Base-by-base conservation (phyloP, 2,888 invertebrate genomes). In the Tholera decimalis region DNA sequence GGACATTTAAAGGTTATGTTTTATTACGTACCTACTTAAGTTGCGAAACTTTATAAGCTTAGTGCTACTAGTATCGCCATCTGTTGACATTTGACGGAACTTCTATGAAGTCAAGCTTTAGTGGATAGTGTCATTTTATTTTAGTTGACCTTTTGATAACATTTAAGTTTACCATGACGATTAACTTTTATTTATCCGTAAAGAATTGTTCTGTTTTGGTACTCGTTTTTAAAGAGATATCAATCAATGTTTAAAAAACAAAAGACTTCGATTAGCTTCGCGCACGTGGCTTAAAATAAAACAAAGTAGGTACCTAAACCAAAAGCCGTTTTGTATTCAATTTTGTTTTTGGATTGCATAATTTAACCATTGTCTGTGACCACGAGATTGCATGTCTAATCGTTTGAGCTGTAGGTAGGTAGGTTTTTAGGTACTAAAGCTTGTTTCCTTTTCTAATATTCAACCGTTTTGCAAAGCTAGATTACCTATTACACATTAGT, bases 61-160 rank as follows among this genome's bases (percentile, higher is more conserved):
- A 20, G 2, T 15, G 22, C 22, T 9, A 9, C 60, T 1, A 50
- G 58, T 66, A 67, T 24, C 83, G 76, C 83, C 81, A 83, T 78
- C 81, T 81, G 18, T 69, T 65, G 20, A 1, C 11, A 11, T 15
- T 22, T 22, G 13, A 3, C 22, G 5, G 66, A 68, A 82, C 60
- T 68, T 44, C 4, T 55, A 54, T 28, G 15, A 47, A 41, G 41
- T 44, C 8, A 33, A 72, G 72, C 72, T 71, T 76, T 55, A 7
- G 15, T 47, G 30, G n/a, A 26, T 58, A 49, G 26, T 33, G 24
- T 39, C n/a, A 8, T 13, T 49, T 47, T n/a, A n/a, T n/a, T 50
- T 73, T 13, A 8, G 11, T 47, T 58, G 51, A 58, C 51, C 58
- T 69, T 70, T 53, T 18, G 39, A 39, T 75, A 35, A 15, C 35